These are phyloP conservation scores for Cotesia congregata DNA, from an alignment of 2,888 invertebrate species.

Conservation along the genomic window DNA sequence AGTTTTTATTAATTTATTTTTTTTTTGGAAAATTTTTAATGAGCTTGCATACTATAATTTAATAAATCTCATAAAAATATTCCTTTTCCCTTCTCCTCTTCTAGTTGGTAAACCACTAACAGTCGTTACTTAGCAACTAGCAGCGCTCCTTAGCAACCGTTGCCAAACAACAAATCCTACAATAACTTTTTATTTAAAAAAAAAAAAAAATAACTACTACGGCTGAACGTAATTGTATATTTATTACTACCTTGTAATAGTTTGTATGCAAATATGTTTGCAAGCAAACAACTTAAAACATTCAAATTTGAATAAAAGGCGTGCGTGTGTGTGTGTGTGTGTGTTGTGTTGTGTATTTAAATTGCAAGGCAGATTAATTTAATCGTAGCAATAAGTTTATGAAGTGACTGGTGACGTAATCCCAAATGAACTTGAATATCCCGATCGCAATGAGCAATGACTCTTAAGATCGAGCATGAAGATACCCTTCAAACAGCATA, in stretches of 20 bases:
- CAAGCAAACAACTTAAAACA: background rate
- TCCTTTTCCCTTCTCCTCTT: no score
- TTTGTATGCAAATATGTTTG: background rate
- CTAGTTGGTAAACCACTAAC: no score
- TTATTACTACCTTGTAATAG: background rate
- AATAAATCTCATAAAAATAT: no score
- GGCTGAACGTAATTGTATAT: constrained; percentile 7
- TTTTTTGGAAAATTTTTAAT: no score
- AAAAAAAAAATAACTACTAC: constrained; percentile 26
- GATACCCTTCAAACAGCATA: constrained; percentile 24
- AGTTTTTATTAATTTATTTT: no score
- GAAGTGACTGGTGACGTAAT: constrained; percentile 27
- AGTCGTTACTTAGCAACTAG: no score
- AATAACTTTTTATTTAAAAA: background rate
- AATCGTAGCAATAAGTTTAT: constrained; percentile 27
- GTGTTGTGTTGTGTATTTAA: background rate
- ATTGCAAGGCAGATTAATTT: constrained; percentile 17
- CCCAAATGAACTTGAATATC: constrained; percentile 40
- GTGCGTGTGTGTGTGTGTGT: background rate
- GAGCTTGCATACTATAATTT: no score
- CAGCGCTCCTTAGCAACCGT: no score
- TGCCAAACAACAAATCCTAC: no score
- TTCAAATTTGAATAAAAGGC: background rate
- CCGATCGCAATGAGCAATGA: constrained; percentile 11
- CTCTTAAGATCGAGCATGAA: constrained; percentile 33